Conservation (phyloP, 2,797 vertebrate genomes). For the Thamnophis elegans region DNA sequence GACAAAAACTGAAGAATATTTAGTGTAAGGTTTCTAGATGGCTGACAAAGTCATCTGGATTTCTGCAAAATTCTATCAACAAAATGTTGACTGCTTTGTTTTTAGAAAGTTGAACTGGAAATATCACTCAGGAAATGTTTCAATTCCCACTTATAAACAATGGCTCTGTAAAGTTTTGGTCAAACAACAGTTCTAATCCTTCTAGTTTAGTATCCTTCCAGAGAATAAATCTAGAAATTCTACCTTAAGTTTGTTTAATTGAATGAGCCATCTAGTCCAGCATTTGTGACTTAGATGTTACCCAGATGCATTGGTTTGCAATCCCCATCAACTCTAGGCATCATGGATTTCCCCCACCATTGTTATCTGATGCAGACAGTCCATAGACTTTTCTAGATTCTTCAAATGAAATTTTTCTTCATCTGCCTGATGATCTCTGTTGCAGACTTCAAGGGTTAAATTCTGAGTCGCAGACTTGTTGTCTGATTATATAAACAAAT, state of each 20-base stretch:
- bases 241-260: neutral
- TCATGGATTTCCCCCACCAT: neutral
- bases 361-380: neutral
- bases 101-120: neutral
- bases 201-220: neutral
- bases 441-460: neutral
- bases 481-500: neutral
- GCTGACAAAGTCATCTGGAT: neutral
- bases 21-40: neutral
- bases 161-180: neutral
- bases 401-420: neutral
- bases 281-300: neutral
- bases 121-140: neutral
- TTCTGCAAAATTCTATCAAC: neutral
- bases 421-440: neutral
- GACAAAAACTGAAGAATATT: neutral
- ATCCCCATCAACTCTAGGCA: neutral
- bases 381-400: neutral
- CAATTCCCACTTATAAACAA: neutral
- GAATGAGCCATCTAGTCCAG: neutral
- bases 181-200: neutral
- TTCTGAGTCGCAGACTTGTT: neutral
- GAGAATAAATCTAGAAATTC: neutral
- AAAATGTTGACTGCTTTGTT: neutral
- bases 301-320: neutral